Conservation (phyloP, 2,888 invertebrate genomes). For the Nudaria mundana region DNA sequence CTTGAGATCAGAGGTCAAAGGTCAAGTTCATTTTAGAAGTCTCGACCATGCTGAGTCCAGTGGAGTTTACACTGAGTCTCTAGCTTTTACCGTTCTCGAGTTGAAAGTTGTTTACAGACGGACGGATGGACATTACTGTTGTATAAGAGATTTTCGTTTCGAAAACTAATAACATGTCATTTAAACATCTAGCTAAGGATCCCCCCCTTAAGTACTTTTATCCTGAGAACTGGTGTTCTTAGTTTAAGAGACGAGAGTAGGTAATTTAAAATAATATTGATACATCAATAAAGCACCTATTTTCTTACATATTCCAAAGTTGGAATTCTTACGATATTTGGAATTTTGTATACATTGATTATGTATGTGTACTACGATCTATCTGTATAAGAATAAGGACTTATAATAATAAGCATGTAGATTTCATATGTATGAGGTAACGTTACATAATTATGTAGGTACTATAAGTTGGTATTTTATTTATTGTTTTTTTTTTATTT, state of each 20-base stretch:
- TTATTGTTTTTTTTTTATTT: slow-evolving; percentile 37
- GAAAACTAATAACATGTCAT: no score
- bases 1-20: no score
- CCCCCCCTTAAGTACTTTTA: slow-evolving; percentile 12
- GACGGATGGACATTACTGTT: no score
- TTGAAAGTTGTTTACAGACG: no score
- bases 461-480: slow-evolving; percentile 35
- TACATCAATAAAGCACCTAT: slow-evolving; percentile 43
- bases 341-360: no score
- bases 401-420: slow-evolving; percentile 48
- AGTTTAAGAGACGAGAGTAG: slow-evolving; percentile 21
- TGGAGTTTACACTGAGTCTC: no score
- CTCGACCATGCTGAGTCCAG: no score
- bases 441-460: slow-evolving; percentile 36
- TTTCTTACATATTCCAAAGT: slow-evolving; percentile 42
- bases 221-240: slow-evolving; percentile 10
- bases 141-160: no score
- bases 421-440: slow-evolving; percentile 49
- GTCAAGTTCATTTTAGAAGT: no score
- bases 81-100: no score
- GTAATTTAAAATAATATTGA: slow-evolving; percentile 30
- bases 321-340: slow-evolving; percentile 43
- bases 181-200: slow-evolving; percentile 16
- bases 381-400: slow-evolving; percentile 35
- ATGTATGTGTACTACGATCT: slow-evolving; percentile 19